These are phyloP conservation scores for Manis javanica DNA, from an alignment of 2,797 vertebrate species.

Conservation along the genomic window DNA sequence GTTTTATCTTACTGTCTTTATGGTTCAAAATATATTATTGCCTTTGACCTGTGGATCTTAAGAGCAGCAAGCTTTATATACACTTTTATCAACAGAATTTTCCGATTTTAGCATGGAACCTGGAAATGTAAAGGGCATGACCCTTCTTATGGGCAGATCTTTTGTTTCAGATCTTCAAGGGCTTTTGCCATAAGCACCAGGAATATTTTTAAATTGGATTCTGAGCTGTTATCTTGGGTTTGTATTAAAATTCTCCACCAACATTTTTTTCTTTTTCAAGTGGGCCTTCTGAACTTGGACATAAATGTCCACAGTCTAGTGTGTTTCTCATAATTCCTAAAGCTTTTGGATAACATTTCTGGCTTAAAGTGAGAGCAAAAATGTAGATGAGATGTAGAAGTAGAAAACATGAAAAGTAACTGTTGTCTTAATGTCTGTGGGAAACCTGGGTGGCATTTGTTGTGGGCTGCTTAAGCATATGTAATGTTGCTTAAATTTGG, in stretches of 20 bases:
- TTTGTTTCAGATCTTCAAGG: conserved; percentile 43
- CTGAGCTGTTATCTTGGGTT: conserved; percentile 47
- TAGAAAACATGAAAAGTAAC: conserved; percentile 42
- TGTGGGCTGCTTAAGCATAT: background rate
- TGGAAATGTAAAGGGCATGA: conserved; percentile 44
- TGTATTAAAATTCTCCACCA: conserved; percentile 54
- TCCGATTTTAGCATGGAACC: conserved; percentile 39
- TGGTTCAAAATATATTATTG: conserved; percentile 72
- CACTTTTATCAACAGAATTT: conserved; percentile 75
- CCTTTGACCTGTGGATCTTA: conserved; percentile 79
- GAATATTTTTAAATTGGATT: conserved; percentile 19
- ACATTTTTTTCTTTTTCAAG: conserved; percentile 45
- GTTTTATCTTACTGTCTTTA: conserved; percentile 76
- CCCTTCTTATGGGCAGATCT: conserved; percentile 12
- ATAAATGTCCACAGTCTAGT: background rate
- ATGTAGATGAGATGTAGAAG: background rate
- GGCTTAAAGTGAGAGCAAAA: conserved; percentile 49
- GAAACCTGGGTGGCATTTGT: background rate
- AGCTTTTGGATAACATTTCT: background rate
- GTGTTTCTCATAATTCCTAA: conserved; percentile 42
- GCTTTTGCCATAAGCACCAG: background rate
- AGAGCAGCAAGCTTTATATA: conserved; percentile 75
- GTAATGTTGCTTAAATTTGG: background rate
- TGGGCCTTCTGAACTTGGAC: conserved; percentile 7
- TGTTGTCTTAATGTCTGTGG: background rate